Evolutionary conservation across 2,113 vertebrate species (phyloP), one percentile per base, ranked within the genome.

Genomic region (Aptenodytes forsteri): DNA sequence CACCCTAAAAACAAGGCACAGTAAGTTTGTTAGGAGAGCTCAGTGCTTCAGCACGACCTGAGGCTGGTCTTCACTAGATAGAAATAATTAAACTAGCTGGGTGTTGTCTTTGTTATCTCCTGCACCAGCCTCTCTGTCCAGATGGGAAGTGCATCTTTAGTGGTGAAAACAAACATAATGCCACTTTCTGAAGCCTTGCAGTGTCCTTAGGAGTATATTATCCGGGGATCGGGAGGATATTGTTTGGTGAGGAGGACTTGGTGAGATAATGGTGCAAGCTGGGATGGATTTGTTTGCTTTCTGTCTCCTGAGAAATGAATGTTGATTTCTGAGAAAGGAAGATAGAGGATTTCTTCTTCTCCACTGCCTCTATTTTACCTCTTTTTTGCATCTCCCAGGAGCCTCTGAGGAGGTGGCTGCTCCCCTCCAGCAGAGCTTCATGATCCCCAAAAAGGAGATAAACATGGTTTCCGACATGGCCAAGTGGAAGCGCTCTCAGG

Each of bases 401-500:
- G 72, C 98, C 81, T 97, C 98, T 49, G 99, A 99, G 96, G 99
- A 99, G 96, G 98, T 97, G 71, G 36, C 96, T 38, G 95, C 90
- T 91, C 91, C 98, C 46, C 67, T 94, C 80, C 95, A 93, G 78
- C 97, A 97, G 80, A 98, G 72, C 96, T 99, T 99, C 96, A 98
- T 99, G 97, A 95, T 99, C 66, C 99, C 99, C 26, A 99, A 98
- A 96, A 99, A 99, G 95, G 99, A 99, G 97, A 99, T 99, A 96
- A 99, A 99, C 75, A 98, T 99, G 96, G 99, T 99, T 54, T 98
- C 99, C 0, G 99, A 99, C 96, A 99, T 99, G 99, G 98, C 98
- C 80, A 99, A 99, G 95, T 99, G 99, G 99, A 99, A 99, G 78
- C 97, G 99, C 14, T 99, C 99, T 67, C 99, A 99, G 98, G 99